phyloP scores from a whole-genome alignment of 2,113 vertebrate species.

The Microcebus tavaratra region DNA sequence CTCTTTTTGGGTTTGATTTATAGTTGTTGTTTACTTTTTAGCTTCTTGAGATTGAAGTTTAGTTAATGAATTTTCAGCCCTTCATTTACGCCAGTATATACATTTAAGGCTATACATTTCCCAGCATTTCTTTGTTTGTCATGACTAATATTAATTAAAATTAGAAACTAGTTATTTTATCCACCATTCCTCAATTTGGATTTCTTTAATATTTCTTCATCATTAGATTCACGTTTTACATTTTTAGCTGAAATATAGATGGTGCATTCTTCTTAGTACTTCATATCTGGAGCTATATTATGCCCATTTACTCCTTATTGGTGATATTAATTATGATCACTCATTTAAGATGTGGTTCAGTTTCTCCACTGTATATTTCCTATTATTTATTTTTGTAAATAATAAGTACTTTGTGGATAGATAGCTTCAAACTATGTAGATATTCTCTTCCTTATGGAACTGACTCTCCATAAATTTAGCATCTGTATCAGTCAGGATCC shows the following conservation, averaged over 20 bases:
- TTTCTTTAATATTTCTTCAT: neutral
- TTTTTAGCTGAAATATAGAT: neutral
- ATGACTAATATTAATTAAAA: neutral
- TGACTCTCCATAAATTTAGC: neutral
- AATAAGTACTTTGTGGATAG: neutral
- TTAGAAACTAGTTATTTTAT: neutral
- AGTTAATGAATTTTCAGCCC: neutral
- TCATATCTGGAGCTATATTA: neutral
- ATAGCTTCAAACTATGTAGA: neutral
- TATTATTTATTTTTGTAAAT: neutral
- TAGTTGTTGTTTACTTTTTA: neutral
- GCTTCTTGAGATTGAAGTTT: neutral
- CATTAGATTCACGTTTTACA: neutral
- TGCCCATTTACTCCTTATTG: neutral
- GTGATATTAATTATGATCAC: neutral
- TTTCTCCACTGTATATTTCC: neutral
- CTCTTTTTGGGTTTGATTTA: neutral
- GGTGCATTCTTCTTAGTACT: neutral
- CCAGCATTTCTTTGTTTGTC: neutral
- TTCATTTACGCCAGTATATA: neutral
- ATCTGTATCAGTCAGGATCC: neutral
- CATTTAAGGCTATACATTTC: neutral
- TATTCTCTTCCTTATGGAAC: neutral
- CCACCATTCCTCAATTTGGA: neutral
- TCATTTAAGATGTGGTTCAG: neutral